Evolutionary conservation across 2,797 vertebrate species (phyloP).

Genomic region (Urosaurus nigricauda): DNA sequence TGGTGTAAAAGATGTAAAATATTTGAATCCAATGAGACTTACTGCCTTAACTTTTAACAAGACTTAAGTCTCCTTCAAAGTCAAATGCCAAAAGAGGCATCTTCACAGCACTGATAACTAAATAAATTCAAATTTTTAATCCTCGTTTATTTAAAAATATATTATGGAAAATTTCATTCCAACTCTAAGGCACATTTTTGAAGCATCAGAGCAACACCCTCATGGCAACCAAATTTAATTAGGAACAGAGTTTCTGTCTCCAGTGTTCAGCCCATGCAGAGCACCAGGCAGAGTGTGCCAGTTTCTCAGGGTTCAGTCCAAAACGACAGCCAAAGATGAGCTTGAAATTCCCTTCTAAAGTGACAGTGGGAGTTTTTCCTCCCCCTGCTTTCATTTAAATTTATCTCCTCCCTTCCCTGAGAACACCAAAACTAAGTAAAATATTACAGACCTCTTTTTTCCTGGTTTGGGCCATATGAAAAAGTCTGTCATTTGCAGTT

Average conservation of each 20-base stretch:
- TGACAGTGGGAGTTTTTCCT: background rate
- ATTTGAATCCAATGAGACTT: too few relatives aligned
- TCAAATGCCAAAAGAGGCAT: background rate
- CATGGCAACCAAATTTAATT: conserved; percentile 8
- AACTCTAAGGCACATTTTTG: background rate
- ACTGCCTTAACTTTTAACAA: background rate
- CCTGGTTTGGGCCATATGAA: background rate
- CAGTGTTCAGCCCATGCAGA: background rate
- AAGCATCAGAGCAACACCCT: background rate
- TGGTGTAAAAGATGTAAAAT: too few relatives aligned
- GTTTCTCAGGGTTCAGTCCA: background rate
- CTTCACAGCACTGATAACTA: background rate
- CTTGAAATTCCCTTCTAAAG: background rate
- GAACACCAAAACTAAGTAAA: background rate
- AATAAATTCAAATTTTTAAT: background rate
- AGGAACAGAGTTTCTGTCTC: background rate
- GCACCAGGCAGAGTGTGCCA: background rate
- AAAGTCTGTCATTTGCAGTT: background rate
- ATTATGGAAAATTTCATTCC: background rate
- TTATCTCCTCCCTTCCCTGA: too few relatives aligned
- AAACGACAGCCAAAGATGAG: background rate
- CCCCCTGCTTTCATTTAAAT: too few relatives aligned
- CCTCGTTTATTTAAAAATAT: background rate
- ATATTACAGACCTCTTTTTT: background rate
- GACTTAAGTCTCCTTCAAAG: background rate